phyloP scores from a whole-genome alignment of 1,140 invertebrate species.

The Holcopasites calliopsidis region DNA sequence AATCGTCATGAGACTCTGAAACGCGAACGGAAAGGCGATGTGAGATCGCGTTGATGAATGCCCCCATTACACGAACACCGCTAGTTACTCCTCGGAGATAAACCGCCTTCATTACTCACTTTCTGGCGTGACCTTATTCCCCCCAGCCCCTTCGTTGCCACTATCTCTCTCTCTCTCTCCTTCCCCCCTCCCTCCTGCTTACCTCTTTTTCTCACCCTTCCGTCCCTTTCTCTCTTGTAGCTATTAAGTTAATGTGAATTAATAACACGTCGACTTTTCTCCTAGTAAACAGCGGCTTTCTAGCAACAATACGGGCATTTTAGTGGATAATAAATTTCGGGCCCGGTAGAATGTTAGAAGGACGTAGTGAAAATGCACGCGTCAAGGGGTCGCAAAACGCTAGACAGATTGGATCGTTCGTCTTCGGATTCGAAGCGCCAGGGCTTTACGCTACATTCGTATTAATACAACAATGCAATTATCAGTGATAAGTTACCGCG shows the following conservation, averaged over 20 bases:
- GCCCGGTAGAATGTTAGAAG: conserved; percentile 50
- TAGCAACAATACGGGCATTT: conserved; percentile 58
- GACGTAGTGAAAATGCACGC: conserved; percentile 46
- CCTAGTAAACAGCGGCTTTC: conserved; percentile 60
- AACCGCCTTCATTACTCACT: conserved; percentile 79
- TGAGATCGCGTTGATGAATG: conserved; percentile 78
- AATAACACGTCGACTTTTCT: conserved; percentile 73
- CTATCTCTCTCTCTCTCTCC: conserved; percentile 3
- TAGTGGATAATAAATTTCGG: conserved; percentile 62
- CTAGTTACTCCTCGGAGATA: conserved; percentile 78
- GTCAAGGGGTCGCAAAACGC: conserved; percentile 47
- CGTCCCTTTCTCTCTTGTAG: conserved; percentile 29
- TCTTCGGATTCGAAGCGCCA: conserved; percentile 52
- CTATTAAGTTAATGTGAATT: conserved; percentile 77
- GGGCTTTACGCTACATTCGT: conserved; percentile 42
- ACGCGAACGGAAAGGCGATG: conserved; percentile 75
- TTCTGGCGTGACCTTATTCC: conserved; percentile 78
- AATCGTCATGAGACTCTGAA: conserved; percentile 74
- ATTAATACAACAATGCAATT: conserved; percentile 48
- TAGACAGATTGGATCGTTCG: conserved; percentile 62
- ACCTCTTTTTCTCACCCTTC: neutral
- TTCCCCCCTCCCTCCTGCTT: conserved; percentile 10
- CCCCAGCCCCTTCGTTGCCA: too few species aligned
- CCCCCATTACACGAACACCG: conserved; percentile 78
- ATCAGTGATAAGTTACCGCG: neutral